phyloP scores from a whole-genome alignment of 1,140 invertebrate genomes.

The Caenorhabditis brenneri region DNA sequence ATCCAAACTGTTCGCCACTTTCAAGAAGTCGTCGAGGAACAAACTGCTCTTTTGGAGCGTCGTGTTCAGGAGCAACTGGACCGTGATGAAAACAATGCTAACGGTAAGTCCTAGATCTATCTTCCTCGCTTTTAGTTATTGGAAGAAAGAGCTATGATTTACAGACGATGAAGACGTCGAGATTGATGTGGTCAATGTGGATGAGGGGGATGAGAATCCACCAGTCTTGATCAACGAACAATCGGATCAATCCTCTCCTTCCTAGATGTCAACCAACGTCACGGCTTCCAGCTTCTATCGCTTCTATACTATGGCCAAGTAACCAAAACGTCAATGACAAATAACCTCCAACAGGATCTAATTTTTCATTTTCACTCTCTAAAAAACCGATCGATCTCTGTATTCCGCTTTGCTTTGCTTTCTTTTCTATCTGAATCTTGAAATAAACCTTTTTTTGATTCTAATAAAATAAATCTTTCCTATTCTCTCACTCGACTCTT shows the following conservation, averaged over 20 bases:
- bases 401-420: not conserved
- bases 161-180: not conserved
- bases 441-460: not conserved
- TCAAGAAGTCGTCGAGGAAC: not conserved
- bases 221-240: too few relatives aligned
- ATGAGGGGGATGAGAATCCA: not conserved
- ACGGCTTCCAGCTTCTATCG: too few relatives aligned
- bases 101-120: not conserved
- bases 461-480: slow-evolving; percentile 29
- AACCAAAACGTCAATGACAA: not conserved
- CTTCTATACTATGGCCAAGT: too few relatives aligned
- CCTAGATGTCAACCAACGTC: too few relatives aligned
- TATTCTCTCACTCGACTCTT: not conserved
- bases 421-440: not conserved
- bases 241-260: too few relatives aligned
- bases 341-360: not conserved
- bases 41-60: not conserved
- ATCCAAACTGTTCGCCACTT: not conserved
- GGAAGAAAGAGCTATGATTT: slow-evolving; percentile 2
- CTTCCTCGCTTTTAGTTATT: not conserved
- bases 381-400: not conserved
- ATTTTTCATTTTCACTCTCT: not conserved
- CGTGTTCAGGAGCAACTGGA: not conserved
- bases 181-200: not conserved
- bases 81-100: not conserved